phyloP scores from a whole-genome alignment of 2,888 invertebrate species.

The Tetranychus piercei region DNA sequence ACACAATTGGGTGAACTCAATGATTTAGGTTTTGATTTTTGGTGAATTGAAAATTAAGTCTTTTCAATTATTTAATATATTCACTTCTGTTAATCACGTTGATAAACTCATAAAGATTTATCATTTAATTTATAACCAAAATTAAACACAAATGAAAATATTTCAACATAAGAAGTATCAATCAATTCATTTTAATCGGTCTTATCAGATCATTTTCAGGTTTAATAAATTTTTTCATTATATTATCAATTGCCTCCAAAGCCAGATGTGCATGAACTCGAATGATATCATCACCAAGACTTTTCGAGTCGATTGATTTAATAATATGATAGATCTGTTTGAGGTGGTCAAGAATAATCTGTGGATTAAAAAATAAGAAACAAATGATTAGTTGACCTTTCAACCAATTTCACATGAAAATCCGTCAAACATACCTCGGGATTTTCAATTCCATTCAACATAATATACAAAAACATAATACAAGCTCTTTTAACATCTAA shows the following conservation, averaged over 20 bases:
- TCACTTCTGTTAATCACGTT: too few species aligned
- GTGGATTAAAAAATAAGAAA: background rate
- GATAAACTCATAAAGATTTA: too few species aligned
- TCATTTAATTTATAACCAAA: too few species aligned
- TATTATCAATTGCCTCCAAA: slow-evolving; percentile 52
- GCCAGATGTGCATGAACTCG: slow-evolving; percentile 56
- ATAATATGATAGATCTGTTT: slow-evolving; percentile 28
- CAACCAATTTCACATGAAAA: background rate
- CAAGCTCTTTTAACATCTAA: slow-evolving; percentile 58
- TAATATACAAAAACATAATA: slow-evolving; percentile 51
- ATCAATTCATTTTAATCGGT: slow-evolving; percentile 33
- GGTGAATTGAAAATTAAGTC: too few species aligned
- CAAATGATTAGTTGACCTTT: too few species aligned
- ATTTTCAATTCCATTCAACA: slow-evolving; percentile 54
- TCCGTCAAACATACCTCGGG: slow-evolving; percentile 39
- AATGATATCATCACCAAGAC: slow-evolving; percentile 48
- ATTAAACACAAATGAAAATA: too few species aligned
- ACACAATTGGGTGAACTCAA: too few species aligned
- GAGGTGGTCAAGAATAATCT: slow-evolving; percentile 44
- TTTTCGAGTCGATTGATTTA: slow-evolving; percentile 36
- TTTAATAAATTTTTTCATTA: slow-evolving; percentile 45
- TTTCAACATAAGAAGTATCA: too few species aligned
- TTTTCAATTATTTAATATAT: too few species aligned
- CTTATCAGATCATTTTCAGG: slow-evolving; percentile 43
- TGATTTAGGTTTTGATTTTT: too few species aligned